Evolutionary conservation across 2,113 vertebrate species (phyloP).

Genomic region (Leiothrix lutea): DNA sequence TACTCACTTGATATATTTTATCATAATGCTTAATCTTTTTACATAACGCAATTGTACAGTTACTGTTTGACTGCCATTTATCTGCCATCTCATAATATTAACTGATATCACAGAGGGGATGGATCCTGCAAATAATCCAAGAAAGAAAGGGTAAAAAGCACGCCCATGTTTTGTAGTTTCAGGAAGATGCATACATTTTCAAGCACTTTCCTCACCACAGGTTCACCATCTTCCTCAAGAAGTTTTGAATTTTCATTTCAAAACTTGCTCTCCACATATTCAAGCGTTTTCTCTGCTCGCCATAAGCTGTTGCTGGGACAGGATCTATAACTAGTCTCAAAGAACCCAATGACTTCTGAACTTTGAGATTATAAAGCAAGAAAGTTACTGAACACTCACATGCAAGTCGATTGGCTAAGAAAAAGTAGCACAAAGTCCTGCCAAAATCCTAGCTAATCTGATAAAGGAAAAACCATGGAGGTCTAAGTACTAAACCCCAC

Average conservation of each 20-base stretch:
- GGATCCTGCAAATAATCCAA: neutral
- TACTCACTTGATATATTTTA: neutral
- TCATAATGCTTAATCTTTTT: neutral
- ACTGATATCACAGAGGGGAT: neutral
- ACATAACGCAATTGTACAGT: neutral
- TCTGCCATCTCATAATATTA: neutral
- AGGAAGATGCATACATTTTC: neutral
- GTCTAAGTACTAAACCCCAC: neutral
- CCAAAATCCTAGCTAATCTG: constrained; percentile 66
- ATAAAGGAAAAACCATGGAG: constrained; percentile 37
- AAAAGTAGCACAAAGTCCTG: constrained; percentile 67
- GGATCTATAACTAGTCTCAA: neutral
- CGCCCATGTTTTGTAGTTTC: neutral
- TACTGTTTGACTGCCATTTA: neutral
- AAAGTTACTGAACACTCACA: constrained; percentile 44
- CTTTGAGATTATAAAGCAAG: constrained; percentile 52
- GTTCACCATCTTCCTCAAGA: neutral
- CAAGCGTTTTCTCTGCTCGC: accelerated
- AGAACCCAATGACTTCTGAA: neutral
- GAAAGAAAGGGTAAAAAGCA: neutral
- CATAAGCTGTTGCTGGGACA: neutral
- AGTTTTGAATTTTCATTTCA: neutral
- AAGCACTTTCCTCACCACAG: neutral
- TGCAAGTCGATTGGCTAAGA: constrained; percentile 39
- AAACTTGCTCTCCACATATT: neutral